Conservation (phyloP, 2,113 vertebrate species). For the Tiliqua scincoides region DNA sequence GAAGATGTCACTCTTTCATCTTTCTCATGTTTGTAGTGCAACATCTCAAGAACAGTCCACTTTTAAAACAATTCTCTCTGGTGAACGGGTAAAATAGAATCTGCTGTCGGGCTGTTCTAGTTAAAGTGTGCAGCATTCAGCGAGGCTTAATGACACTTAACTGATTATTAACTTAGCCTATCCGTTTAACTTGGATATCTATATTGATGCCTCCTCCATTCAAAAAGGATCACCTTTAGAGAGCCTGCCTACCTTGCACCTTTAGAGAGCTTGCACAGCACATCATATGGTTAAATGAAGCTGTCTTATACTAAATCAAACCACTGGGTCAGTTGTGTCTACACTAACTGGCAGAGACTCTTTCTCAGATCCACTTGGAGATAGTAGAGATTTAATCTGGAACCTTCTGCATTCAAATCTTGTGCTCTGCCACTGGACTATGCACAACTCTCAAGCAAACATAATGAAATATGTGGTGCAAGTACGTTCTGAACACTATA, state of each 20-base stretch:
- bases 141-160: constrained; percentile 29
- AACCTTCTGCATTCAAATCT: no score
- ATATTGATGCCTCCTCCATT: neutral
- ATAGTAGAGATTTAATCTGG: no score
- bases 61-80: neutral
- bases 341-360: no score
- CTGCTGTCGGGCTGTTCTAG: constrained; percentile 44
- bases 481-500: neutral
- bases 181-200: neutral
- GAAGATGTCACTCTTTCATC: constrained; percentile 82
- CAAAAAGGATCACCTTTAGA: neutral
- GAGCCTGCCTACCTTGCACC: neutral
- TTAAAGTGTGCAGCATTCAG: neutral
- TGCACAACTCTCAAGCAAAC: neutral
- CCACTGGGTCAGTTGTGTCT: no score
- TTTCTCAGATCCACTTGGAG: no score
- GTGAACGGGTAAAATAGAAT: constrained; percentile 12
- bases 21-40: constrained; percentile 42
- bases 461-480: neutral
- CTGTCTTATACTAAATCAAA: neutral
- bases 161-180: constrained; percentile 1
- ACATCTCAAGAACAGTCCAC: neutral
- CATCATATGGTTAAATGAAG: neutral
- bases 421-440: no score
- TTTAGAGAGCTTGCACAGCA: neutral